Evolutionary conservation across 30 jellyfish, hydroid and myxozoan species (phyloP).

Genomic region (Hydractinia symbiolongicarpus): DNA sequence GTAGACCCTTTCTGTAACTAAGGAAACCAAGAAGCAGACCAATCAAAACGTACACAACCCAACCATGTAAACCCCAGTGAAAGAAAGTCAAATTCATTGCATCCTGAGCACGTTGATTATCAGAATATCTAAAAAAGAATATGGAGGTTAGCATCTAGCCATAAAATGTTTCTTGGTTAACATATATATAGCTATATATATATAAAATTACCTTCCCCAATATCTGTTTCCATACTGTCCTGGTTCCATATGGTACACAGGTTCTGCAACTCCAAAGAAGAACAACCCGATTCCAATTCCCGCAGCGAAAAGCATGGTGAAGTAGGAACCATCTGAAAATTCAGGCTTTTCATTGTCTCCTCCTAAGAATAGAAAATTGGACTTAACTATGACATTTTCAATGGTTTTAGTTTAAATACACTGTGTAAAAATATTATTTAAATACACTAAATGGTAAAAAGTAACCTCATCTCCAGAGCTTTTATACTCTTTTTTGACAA

Average conservation of each 20-base stretch:
- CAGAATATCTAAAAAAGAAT: slow-evolving; percentile 55
- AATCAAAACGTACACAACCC: slow-evolving; percentile 79
- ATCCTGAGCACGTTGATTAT: slow-evolving; percentile 93
- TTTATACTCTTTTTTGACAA: too few species aligned
- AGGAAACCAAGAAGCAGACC: slow-evolving; percentile 79
- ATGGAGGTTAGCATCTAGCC: not conserved
- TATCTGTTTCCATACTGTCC: slow-evolving; percentile 58
- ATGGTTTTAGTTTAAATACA: too few species aligned
- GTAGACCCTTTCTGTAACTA: slow-evolving; percentile 59
- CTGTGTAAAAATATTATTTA: too few species aligned
- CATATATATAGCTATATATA: too few species aligned
- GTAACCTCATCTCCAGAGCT: too few species aligned
- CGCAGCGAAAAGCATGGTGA: slow-evolving; percentile 91
- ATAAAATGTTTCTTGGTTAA: not conserved
- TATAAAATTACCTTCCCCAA: slow-evolving; percentile 60
- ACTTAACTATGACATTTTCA: too few species aligned
- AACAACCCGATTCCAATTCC: slow-evolving; percentile 88
- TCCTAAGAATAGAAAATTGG: not conserved
- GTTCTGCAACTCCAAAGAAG: slow-evolving; percentile 94
- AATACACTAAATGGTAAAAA: too few species aligned
- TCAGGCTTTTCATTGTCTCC: slow-evolving; percentile 81
- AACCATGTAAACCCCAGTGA: slow-evolving; percentile 93
- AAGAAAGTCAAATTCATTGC: slow-evolving; percentile 78
- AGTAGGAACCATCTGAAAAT: slow-evolving; percentile 68
- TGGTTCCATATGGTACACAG: slow-evolving; percentile 59